Conservation (phyloP, 2,797 vertebrate genomes). For the Phoeniculus purpureus region DNA sequence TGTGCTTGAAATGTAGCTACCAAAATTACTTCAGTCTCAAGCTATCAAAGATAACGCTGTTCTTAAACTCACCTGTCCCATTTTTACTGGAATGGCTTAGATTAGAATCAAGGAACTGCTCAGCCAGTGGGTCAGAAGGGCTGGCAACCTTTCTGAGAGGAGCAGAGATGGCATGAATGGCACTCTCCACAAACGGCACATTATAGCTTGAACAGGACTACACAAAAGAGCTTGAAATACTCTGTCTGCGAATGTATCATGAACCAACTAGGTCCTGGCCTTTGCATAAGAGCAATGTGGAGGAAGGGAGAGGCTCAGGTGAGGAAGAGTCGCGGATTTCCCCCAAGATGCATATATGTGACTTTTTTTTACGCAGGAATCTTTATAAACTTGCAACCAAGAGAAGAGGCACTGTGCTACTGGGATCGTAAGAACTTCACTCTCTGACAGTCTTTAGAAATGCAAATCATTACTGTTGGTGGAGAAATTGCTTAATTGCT, state of each 20-base stretch:
- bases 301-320: no score
- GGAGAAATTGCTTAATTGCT: not conserved
- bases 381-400: not conserved
- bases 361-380: not conserved
- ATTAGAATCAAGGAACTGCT: not conserved
- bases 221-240: not conserved
- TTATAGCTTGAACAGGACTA: not conserved
- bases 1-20: not conserved
- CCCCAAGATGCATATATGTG: not conserved
- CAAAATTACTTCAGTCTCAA: conserved; percentile 10
- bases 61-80: not conserved
- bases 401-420: not conserved
- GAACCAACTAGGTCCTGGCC: not conserved
- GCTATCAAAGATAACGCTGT: not conserved
- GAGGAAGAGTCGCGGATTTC: no score
- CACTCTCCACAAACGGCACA: not conserved
- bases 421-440: not conserved
- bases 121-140: not conserved
- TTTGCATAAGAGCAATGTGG: no score
- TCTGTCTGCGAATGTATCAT: not conserved
- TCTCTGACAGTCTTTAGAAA: not conserved
- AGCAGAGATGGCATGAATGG: not conserved
- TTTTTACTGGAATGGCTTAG: not conserved
- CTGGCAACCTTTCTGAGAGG: not conserved
- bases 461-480: not conserved